Percentiles rank a stretch among this genome's conserved stretches.
These are phyloP conservation scores for Lasioglossum vierecki DNA, from an alignment of 2,888 invertebrate species.

Conservation along the genomic window DNA sequence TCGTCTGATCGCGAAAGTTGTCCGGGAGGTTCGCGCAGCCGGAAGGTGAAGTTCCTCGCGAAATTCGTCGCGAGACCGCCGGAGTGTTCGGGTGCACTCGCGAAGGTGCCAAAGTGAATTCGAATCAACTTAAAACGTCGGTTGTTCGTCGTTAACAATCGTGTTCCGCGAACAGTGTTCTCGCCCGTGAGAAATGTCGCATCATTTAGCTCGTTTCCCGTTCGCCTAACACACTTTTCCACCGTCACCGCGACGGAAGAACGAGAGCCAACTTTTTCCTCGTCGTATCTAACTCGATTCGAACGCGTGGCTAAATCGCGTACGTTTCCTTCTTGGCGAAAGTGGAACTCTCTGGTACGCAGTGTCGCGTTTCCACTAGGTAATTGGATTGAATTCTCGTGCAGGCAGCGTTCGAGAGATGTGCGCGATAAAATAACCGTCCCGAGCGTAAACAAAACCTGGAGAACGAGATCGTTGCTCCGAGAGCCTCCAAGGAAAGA, in stretches of 20 bases:
- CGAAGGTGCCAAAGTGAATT: not conserved
- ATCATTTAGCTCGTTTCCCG: not conserved
- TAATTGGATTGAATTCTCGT: constrained; percentile 25
- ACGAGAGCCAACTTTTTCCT: not conserved
- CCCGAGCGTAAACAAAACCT: not conserved
- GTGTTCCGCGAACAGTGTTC: not conserved
- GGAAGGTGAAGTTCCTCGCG: not conserved
- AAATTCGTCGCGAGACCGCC: not conserved
- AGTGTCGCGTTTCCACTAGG: constrained; percentile 25
- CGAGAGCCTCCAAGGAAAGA: not conserved
- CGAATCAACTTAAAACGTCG: not conserved
- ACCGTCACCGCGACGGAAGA: not conserved
- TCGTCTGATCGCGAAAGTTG: not conserved
- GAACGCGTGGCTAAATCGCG: not conserved
- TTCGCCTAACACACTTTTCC: not conserved
- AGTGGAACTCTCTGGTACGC: not conserved
- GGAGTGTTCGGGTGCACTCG: not conserved
- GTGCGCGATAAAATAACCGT: not conserved
- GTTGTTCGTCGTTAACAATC: not conserved
- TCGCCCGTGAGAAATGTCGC: not conserved
- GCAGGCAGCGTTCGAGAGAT: not conserved
- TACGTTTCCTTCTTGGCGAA: not conserved
- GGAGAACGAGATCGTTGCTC: not conserved
- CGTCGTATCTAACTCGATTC: not conserved
- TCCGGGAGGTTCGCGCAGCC: not conserved